Percentiles rank a stretch among this genome's conserved stretches.
Evolutionary conservation across 2,797 vertebrate genomes (phyloP).

Genomic region (Crypturellus tataupa): DNA sequence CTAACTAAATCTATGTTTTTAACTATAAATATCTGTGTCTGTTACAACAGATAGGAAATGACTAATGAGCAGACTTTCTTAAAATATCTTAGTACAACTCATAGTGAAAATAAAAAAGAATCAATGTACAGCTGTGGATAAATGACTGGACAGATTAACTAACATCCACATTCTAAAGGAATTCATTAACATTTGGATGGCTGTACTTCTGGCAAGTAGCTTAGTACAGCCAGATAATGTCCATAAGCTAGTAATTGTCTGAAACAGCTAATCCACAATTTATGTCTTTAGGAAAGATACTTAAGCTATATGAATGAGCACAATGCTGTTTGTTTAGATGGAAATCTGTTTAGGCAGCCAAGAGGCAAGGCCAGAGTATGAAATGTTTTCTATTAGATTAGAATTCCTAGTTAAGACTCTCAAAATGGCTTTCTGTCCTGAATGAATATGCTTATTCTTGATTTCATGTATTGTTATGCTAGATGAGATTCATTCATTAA

Average conservation of each 20-base stretch:
- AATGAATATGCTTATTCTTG: not conserved
- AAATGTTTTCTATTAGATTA: not conserved
- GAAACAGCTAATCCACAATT: slow-evolving; percentile 23
- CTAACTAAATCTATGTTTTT: not conserved
- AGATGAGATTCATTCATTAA: not conserved
- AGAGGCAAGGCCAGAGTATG: not conserved
- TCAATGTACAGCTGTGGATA: slow-evolving; percentile 45
- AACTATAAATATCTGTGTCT: slow-evolving; percentile 26
- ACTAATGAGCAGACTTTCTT: not conserved
- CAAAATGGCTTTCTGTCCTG: not conserved
- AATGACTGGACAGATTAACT: slow-evolving; percentile 22
- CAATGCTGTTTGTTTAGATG: not conserved
- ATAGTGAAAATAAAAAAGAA: slow-evolving; percentile 36
- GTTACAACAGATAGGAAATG: slow-evolving; percentile 24
- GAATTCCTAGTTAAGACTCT: not conserved
- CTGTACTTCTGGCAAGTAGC: not conserved
- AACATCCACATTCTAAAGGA: slow-evolving; percentile 2
- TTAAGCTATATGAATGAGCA: not conserved
- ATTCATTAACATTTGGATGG: slow-evolving; percentile 18
- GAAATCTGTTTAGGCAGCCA: not conserved
- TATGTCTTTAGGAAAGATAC: slow-evolving; percentile 5
- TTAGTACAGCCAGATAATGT: slow-evolving; percentile 30
- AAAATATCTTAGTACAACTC: slow-evolving; percentile 36
- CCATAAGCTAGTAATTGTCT: slow-evolving; percentile 9
- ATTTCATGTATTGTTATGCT: not conserved